Base-by-base conservation (phyloP, 2,113 vertebrate species). In the Anguilla rostrata region DNA sequence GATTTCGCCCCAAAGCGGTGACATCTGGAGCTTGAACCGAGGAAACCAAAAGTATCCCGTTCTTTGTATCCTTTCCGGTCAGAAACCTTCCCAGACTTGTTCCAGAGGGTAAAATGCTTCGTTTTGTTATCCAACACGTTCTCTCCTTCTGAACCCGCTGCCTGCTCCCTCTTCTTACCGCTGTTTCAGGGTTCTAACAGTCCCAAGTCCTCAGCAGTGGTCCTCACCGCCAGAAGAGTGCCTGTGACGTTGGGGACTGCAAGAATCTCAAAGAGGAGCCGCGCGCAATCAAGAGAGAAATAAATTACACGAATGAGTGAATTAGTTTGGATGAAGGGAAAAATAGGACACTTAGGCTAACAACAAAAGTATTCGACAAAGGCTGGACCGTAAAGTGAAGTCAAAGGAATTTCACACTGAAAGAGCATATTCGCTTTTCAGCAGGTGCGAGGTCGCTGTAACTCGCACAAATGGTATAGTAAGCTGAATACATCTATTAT, bases 1-100 rank as follows among this genome's bases (percentile, higher is more conserved):
- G 88, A 22, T 57, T 20, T 78, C 90, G 89, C 92, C 92, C 39
- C 92, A 87, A 88, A 90, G 88, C 91, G 89, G 86, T 92, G 93
- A 92, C 91, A 94, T 94, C 92, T 93, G 92, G 93, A 92, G 90
- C 34, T 92, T 84, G 87, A 84, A 85, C 43, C n/a, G 39, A 82
- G 40, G 86, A 66, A 79, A 26, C 78, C 26, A 82, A 26, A 85
- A 89, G 86, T 89, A 86, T 86, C 85, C 81, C 88, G 89, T 86
- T 82, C 90, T 87, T 90, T 90, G 93, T 91, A 94, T 93, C 91
- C 92, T 87, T 91, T 88, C 88, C 88, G 86, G 11, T 75, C n/a
- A 26, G n/a, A 75, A 75, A 34, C 71, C 26, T 29, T 5, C 16
- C 71, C 39, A 46, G 83, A 29, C 43, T 86, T 6, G 86, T 9